Evolutionary conservation across 2,797 vertebrate genomes (phyloP).

Genomic region (Champsocephalus gunnari): DNA sequence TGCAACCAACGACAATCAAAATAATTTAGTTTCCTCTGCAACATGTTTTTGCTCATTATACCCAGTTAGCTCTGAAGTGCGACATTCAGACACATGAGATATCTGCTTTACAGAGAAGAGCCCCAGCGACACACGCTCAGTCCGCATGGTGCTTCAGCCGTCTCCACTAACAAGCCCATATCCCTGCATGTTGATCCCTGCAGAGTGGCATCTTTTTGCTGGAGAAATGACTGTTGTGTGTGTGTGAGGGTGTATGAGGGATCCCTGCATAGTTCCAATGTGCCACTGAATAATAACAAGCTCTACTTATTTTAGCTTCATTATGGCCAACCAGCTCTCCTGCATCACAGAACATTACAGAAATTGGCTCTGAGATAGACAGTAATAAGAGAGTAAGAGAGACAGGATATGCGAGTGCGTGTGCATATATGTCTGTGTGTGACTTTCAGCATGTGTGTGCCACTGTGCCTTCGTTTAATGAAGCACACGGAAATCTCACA

Average conservation of each 20-base stretch:
- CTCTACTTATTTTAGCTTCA: slow-evolving; percentile 73
- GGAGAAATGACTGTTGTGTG: slow-evolving; percentile 54
- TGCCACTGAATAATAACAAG: slow-evolving; percentile 66
- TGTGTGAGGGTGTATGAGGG: slow-evolving; percentile 16
- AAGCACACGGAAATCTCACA: slow-evolving; percentile 18
- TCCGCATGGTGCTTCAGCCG: slow-evolving; percentile 30
- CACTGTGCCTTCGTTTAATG: slow-evolving; percentile 24
- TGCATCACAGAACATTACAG: slow-evolving; percentile 64
- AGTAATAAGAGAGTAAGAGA: slow-evolving; percentile 51
- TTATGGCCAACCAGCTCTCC: slow-evolving; percentile 60
- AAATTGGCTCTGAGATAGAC: slow-evolving; percentile 67
- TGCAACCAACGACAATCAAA: slow-evolving; percentile 36
- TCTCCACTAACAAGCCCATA: slow-evolving; percentile 63
- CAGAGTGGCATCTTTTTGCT: slow-evolving; percentile 63
- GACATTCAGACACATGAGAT: slow-evolving; percentile 60
- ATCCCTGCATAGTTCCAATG: slow-evolving; percentile 45
- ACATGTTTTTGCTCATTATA: slow-evolving; percentile 68
- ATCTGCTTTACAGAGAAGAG: slow-evolving; percentile 41
- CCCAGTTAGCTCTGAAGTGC: slow-evolving; percentile 59
- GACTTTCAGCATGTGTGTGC: slow-evolving; percentile 27
- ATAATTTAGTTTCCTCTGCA: slow-evolving; percentile 30
- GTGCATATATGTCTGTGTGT: slow-evolving; percentile 12
- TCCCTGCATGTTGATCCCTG: slow-evolving; percentile 48
- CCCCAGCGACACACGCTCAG: not conserved
- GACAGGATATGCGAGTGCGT: slow-evolving; percentile 25